Percentiles rank a stretch among this genome's conserved stretches.
phyloP scores from a whole-genome alignment of 2,888 invertebrate genomes.

The Stictocephala bisonia region DNA sequence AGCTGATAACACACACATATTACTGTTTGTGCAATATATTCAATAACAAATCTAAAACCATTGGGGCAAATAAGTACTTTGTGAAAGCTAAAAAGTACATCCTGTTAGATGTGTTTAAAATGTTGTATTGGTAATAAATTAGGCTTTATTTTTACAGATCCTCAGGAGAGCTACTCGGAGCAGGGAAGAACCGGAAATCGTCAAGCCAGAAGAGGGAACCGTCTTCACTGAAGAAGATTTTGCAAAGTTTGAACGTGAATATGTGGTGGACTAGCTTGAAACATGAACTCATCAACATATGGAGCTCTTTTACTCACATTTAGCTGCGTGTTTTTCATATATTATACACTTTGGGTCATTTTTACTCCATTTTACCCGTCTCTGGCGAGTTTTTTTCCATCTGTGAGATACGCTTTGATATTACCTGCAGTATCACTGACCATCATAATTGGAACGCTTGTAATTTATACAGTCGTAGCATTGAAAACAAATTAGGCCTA shows the following conservation, averaged over 20 bases:
- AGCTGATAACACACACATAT: no score
- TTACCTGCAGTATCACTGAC: constrained; percentile 72
- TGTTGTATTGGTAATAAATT: not conserved
- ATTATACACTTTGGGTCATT: constrained; percentile 75
- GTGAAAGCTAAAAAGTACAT: no score
- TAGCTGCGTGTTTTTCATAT: constrained; percentile 68
- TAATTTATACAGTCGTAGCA: constrained; percentile 68
- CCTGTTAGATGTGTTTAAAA: no score
- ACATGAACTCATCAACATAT: constrained; percentile 57
- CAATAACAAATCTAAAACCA: no score
- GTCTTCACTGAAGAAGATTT: constrained; percentile 79
- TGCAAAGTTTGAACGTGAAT: constrained; percentile 74
- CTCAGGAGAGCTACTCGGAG: constrained; percentile 73
- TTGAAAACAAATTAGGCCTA: constrained; percentile 45
- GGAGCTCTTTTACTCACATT: constrained; percentile 71
- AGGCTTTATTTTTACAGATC: constrained; percentile 30
- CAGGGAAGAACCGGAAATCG: constrained; percentile 75
- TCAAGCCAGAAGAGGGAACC: constrained; percentile 66
- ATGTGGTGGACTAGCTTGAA: constrained; percentile 65
- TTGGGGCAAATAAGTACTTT: no score
- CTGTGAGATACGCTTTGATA: constrained; percentile 71
- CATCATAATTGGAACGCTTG: constrained; percentile 74
- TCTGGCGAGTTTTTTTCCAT: constrained; percentile 68
- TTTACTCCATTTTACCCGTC: constrained; percentile 74
- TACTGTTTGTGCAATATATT: no score